These are phyloP conservation scores for Trichomalopsis sarcophagae DNA, from an alignment of 1,140 invertebrate genomes.

Conservation along the genomic window DNA sequence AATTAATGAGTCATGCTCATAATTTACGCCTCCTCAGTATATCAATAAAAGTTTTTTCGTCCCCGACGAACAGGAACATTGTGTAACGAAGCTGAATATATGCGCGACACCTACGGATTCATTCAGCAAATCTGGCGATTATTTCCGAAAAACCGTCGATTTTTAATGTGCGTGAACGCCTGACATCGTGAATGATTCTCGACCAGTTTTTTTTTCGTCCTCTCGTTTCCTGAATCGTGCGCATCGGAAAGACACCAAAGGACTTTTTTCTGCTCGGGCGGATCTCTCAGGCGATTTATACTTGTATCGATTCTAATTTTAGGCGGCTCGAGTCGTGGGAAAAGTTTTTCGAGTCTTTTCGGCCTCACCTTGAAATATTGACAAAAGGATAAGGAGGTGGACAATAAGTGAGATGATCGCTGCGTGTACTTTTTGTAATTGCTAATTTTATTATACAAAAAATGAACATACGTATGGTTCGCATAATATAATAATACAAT, in stretches of 20 bases:
- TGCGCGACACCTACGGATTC: not conserved
- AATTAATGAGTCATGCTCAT: constrained; percentile 8
- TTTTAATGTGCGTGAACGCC: not conserved
- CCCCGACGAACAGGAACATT: not conserved
- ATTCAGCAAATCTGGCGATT: not conserved
- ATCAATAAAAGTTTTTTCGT: constrained; percentile 3
- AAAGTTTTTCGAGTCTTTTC: not conserved
- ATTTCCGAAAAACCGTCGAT: not conserved
- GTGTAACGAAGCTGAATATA: not conserved
- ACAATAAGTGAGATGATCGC: not conserved
- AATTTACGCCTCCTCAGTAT: not conserved
- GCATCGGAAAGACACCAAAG: too few relatives aligned
- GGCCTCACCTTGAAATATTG: not conserved
- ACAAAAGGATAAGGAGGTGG: not conserved
- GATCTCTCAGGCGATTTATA: not conserved
- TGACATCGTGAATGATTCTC: not conserved
- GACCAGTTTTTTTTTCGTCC: not conserved
- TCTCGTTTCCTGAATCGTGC: not conserved
- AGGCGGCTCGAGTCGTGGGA: not conserved
- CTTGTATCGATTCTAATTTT: not conserved
- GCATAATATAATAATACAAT: constrained; percentile 58
- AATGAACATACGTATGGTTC: constrained; percentile 58
- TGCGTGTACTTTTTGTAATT: constrained; percentile 55
- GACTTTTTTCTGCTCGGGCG: too few relatives aligned
- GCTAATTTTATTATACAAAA: constrained; percentile 63